Conservation (phyloP, 2,888 invertebrate species). For the Bombyx huttoni region DNA sequence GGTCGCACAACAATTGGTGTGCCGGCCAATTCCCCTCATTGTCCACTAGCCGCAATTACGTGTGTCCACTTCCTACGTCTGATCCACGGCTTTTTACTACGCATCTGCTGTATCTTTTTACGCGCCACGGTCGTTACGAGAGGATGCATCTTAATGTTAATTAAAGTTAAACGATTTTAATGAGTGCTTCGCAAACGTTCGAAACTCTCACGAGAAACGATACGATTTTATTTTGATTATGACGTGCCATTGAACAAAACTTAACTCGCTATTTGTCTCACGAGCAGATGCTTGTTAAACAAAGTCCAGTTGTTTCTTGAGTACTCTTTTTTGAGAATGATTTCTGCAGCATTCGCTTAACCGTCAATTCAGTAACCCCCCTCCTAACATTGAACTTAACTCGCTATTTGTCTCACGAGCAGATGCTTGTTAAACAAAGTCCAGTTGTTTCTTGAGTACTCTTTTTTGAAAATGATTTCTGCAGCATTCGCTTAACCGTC, state of each 20-base stretch:
- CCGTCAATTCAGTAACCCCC: background rate
- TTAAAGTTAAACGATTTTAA: slow-evolving; percentile 25
- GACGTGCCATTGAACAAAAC: background rate
- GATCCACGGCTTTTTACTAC: slow-evolving; percentile 36
- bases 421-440: background rate
- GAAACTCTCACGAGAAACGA: background rate
- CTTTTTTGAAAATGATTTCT: background rate
- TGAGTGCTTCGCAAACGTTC: slow-evolving; percentile 20
- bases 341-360: background rate
- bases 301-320: background rate
- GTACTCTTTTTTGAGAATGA: background rate
- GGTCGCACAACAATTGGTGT: slow-evolving; percentile 67
- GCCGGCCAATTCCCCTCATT: slow-evolving; percentile 69
- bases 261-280: background rate
- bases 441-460: background rate
- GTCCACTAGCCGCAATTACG: slow-evolving; percentile 64
- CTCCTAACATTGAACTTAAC: too few relatives aligned
- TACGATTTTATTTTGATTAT: background rate
- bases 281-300: background rate
- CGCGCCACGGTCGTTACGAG: slow-evolving; percentile 20
- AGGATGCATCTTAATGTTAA: slow-evolving; percentile 32
- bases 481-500: background rate
- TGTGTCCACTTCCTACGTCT: slow-evolving; percentile 60
- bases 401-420: background rate
- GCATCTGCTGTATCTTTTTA: slow-evolving; percentile 47